Base-by-base conservation (phyloP, 1,140 invertebrate genomes). In the Ostrea denselamellosa region DNA sequence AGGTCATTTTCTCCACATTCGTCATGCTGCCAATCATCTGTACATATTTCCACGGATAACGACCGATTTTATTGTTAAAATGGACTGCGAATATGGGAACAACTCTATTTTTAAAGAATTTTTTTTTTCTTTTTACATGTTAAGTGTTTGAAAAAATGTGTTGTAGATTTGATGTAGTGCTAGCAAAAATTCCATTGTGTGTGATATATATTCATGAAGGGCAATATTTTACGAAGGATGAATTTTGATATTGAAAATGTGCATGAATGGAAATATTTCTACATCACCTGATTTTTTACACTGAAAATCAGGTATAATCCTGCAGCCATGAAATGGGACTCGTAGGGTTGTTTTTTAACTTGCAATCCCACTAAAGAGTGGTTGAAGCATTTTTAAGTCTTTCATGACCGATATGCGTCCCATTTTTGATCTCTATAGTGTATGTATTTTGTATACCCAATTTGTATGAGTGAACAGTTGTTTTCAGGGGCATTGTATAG, bases 21-120 rank as follows among this genome's bases (percentile, higher is more conserved):
- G 22, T n/a, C 25, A 14, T 10, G n/a, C 56, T 84, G 77, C 62
- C 68, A 62, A 54, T 58, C 83, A 87, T 89, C 22, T 83, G 82
- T 86, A 85, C 83, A 87, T 89, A 85, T 83, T 58, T 87, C 53
- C 56, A 65, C 84, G 54, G 89, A 85, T 81, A 51, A 88, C 87
- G 86, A 90, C 89, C 85, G 86, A 86, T 86, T 81, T 86, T 82
- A 85, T 87, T 85, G 52, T 51, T 83, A 54, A 34, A 52, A 90
- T 54, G 89, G 89, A 90, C 89, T 88, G 25, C 52, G 89, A 77
- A 90, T 88, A 86, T 86, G 88, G 88, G 88, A 89, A 87, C 88
- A 89, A 89, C 65, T 87, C 85, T 65, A 65, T 81, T 83, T 86
- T 81, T 34, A 44, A 85, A 34, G 28, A 77, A 25, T 86, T 83